Percentiles rank a stretch among this genome's conserved stretches.
Evolutionary conservation across 2,888 invertebrate species (phyloP).

Genomic region (Brachyopa scutellaris): DNA sequence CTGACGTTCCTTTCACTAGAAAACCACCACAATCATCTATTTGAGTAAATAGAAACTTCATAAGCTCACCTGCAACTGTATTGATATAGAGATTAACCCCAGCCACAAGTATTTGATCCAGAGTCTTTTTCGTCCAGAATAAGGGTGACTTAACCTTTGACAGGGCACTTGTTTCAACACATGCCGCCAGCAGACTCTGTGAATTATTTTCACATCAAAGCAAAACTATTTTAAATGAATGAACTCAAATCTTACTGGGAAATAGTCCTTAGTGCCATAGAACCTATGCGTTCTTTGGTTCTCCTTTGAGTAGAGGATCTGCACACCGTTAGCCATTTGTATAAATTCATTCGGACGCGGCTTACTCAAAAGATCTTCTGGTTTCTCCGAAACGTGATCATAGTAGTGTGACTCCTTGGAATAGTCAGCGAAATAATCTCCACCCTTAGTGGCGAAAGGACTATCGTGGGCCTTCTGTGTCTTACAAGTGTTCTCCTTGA

Average conservation of each 20-base stretch:
- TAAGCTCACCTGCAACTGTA: conserved; percentile 69
- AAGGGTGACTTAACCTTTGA: conserved; percentile 38
- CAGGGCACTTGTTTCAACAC: conserved; percentile 64
- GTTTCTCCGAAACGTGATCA: conserved; percentile 21
- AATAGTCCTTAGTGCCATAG: conserved; percentile 51
- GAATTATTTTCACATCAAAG: too few relatives aligned
- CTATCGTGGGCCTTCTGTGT: not conserved
- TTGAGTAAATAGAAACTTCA: too few relatives aligned
- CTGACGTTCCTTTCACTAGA: conserved; percentile 37
- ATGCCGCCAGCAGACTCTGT: conserved; percentile 70
- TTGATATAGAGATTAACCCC: conserved; percentile 60
- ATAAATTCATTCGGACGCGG: not conserved
- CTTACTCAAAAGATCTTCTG: not conserved
- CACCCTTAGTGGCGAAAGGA: not conserved
- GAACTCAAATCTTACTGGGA: conserved; percentile 35
- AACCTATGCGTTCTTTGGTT: conserved; percentile 41
- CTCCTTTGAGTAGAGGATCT: conserved; percentile 39
- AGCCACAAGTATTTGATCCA: conserved; percentile 46
- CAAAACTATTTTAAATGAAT: too few relatives aligned
- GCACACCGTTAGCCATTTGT: not conserved
- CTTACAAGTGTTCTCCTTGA: conserved; percentile 51
- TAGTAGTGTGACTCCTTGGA: conserved; percentile 23
- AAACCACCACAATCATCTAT: too few relatives aligned
- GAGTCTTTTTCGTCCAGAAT: conserved; percentile 63
- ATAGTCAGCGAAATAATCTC: not conserved